Conservation (phyloP, 2,888 invertebrate genomes). For the Magallana nippona region DNA sequence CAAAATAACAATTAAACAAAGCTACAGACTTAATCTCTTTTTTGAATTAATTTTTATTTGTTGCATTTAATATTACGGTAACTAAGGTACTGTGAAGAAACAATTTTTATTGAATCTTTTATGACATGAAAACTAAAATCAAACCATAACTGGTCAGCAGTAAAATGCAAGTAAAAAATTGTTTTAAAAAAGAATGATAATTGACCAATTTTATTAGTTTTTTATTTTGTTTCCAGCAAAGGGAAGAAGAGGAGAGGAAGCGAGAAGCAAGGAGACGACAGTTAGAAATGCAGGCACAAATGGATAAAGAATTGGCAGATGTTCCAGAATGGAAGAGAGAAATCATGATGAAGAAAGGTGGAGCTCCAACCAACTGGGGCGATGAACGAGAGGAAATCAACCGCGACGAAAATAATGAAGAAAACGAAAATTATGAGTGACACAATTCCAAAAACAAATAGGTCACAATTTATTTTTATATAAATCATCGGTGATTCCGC, state of each 20-base stretch:
- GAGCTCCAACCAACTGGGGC: slow-evolving; percentile 61
- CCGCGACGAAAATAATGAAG: slow-evolving; percentile 50
- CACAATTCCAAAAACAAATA: slow-evolving; percentile 27
- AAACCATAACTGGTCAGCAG: no score
- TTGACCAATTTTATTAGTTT: no score
- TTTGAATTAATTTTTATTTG: no score
- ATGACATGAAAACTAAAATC: no score
- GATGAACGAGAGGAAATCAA: slow-evolving; percentile 63
- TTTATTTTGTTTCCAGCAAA: slow-evolving; percentile 28
- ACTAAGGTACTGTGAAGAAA: no score
- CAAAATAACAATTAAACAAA: no score
- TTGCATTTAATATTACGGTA: no score
- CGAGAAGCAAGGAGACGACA: slow-evolving; percentile 52
- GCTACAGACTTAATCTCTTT: no score
- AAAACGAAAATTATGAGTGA: slow-evolving; percentile 16
- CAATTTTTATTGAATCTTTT: no score
- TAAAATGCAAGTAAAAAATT: no score
- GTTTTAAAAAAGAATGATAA: no score
- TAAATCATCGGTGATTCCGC: slow-evolving; percentile 15
- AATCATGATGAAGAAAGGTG: slow-evolving; percentile 64
- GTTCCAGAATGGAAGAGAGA: slow-evolving; percentile 71
- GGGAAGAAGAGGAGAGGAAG: slow-evolving; percentile 47
- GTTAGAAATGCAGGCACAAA: slow-evolving; percentile 51
- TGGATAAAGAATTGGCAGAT: slow-evolving; percentile 65
- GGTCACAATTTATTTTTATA: slow-evolving; percentile 37